Evolutionary conservation across 2,888 invertebrate genomes (phyloP).

Genomic region (Drosophila percnosoma): DNA sequence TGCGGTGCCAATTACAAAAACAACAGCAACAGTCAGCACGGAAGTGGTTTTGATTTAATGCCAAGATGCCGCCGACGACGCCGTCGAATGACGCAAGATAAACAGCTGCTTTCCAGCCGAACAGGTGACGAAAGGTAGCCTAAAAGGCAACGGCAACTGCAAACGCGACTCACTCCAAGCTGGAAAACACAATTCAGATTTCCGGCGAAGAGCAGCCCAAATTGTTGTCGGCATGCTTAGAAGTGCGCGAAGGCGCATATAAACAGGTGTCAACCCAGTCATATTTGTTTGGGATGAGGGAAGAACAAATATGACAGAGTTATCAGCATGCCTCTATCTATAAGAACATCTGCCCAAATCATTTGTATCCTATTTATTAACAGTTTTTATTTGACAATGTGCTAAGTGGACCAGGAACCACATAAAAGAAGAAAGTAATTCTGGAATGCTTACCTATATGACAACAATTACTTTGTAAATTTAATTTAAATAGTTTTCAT

Average conservation of each 20-base stretch:
- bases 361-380: background rate
- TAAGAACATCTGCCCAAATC: background rate
- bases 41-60: conserved; percentile 78
- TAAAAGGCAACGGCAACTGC: conserved; percentile 1
- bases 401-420: background rate
- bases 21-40: conserved; percentile 54
- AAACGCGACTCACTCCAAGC: background rate
- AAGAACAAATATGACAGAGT: conserved; percentile 1
- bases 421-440: background rate
- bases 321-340: conserved; percentile 8
- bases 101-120: conserved; percentile 58
- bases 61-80: conserved; percentile 45
- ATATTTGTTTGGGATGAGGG: conserved; percentile 11
- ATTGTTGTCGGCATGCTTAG: conserved; percentile 40
- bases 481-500: too few species aligned
- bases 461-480: background rate
- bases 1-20: conserved; percentile 45
- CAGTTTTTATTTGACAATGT: background rate
- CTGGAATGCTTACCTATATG: background rate
- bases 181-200: background rate
- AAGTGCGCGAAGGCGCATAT: conserved; percentile 30
- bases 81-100: conserved; percentile 51
- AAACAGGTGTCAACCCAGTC: conserved; percentile 46
- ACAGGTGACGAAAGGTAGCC: conserved; percentile 71
- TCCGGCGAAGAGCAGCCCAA: conserved; percentile 20